Base-by-base conservation (phyloP, 2,113 vertebrate species). In the Panurus biarmicus region DNA sequence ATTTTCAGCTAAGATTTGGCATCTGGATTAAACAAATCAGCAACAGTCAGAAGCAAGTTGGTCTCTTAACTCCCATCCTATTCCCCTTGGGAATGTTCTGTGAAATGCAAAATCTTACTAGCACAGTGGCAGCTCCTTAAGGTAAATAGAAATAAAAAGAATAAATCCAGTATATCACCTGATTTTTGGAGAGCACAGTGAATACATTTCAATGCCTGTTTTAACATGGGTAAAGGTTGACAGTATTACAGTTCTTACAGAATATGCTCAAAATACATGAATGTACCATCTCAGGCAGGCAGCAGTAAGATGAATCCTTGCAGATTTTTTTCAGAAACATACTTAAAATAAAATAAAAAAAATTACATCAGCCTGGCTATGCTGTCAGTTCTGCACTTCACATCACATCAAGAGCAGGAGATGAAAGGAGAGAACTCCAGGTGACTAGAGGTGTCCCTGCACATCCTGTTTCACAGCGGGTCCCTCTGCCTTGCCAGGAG, bases 281-380 rank as follows among this genome's bases (percentile, higher is more conserved):
- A 74, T 16, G 21, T 0, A 0, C 17, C n/a, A 28, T 23, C 42
- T 35, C 35, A 33, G 61, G 29, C 50, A 82, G 78, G 64, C 29
- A 70, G 70, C 2, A 3, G 28, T 1, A 10, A 73, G 36, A 26
- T 19, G 25, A 82, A 79, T 20, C 22, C 40, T 50, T 29, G n/a
- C 50, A 44, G 69, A 33, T 10, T 53, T 56, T 60, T 61, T 76
- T 75, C 71, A 73, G 65, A 88, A 91, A 48, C 5, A 19, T 31
- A 21, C 10, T 51, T 12, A 38, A 78, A 40, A 23, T 26, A 38
- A n/a, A n/a, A n/a, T n/a, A 65, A 73, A n/a, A 21, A 0, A 1
- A 19, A 5, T n/a, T 15, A 1, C 2, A 5, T 31, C 35, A 74
- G 51, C 22, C 33, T 4, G 16, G n/a, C 57, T 10, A 1, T 19